Base-by-base conservation (phyloP, 2,888 invertebrate genomes). In the Sminthurides aquaticus region DNA sequence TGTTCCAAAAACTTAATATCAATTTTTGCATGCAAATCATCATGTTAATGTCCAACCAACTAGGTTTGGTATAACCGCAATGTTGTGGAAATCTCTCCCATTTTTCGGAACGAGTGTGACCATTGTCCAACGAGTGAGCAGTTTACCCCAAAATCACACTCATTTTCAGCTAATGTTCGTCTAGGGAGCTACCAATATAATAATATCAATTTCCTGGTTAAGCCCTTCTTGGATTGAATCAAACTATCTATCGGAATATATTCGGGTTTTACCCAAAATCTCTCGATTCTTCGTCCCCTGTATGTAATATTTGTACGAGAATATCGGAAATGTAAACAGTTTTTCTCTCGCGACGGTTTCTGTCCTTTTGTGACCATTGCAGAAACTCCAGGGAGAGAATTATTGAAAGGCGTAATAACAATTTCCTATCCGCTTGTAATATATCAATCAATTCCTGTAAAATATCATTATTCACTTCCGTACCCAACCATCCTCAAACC, bases 211-310 rank as follows among this genome's bases (percentile, higher is more conserved):
- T 34, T 34, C 8, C 43, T n/a, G n/a, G 43, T 15, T 15, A 34
- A 15, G 5, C 15, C 8, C 15, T 15, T 34, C 43, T 15, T 34
- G 15, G 15, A 15, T 34, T 34, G 43, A 11, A 25, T 25, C 49
- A n/a, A n/a, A n/a, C n/a, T n/a, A n/a, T n/a, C n/a, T n/a, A n/a
- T n/a, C n/a, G n/a, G n/a, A n/a, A n/a, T n/a, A n/a, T n/a, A n/a
- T n/a, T n/a, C n/a, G n/a, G n/a, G n/a, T n/a, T n/a, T 26, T 59
- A 59, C 22, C 48, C 59, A 22, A 25, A 22, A 22, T 24, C 15
- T n/a, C 22, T 52, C 28, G 49, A 60, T 60, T 25, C 24, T 57
- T 43, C n/a, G n/a, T 48, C 48, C 49, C 57, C 22, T 62, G n/a
- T 34, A 8, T 26, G 64, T 64, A 49, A 57, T 43, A 48, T n/a